Base-by-base conservation (phyloP, 2,888 invertebrate genomes). In the Euproctis similis region DNA sequence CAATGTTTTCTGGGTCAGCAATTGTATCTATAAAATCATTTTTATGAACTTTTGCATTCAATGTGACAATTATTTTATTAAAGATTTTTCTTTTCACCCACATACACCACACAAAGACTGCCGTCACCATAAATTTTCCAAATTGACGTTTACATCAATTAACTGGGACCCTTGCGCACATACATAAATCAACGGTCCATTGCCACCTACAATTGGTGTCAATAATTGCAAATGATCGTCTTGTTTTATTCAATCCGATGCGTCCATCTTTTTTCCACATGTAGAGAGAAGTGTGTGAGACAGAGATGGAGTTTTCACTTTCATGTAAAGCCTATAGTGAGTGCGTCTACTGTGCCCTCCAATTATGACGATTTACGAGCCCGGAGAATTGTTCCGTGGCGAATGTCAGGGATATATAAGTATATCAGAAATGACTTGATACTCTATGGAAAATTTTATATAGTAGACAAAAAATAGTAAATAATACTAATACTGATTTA, bases 311-410 rank as follows among this genome's bases (percentile, higher is more conserved):
- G 5, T 12, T 26, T 19, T 20, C 38, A 37, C 34, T 26, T 10
- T 16, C 38, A 30, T 36, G 33, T 46, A 38, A 35, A 39, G 42
- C 30, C 36, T 50, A 42, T 51, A 47, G 40, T 39, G 36, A 38
- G 42, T 42, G 43, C 37, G 47, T 52, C 51, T 47, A 47, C 53
- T 38, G 51, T 43, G 36, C 49, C 51, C 56, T 63, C 66, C 69
- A 70, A 71, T 71, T 71, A 70, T 56, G 34, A 39, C 51, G 68
- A 71, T 71, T 69, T 71, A 71, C 59, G 62, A 50, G 42, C 53
- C 42, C 38, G 44, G 53, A 53, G 58, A 59, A 54, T 53, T 55
- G 50, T 53, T 49, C 44, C 33, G 42, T 35, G 46, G 48, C 36
- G 30, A 30, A 22, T 13, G 23, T 33, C 23, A 17, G 11, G 16